Evolutionary conservation across 2,888 invertebrate species (phyloP).

Genomic region (Xanthorhoe designata): DNA sequence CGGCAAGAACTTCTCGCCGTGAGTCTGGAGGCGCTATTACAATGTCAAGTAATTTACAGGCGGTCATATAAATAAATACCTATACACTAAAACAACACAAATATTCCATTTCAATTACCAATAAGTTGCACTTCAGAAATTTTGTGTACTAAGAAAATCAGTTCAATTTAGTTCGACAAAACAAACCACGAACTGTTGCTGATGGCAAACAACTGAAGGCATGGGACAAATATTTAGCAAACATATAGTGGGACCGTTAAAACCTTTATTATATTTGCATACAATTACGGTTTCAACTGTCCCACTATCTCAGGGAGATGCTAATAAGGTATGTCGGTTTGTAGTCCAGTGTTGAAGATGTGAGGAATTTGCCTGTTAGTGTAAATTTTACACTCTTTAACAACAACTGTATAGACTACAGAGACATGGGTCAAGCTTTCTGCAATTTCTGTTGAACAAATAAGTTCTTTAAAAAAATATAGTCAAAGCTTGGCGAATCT

Average conservation of each 20-base stretch:
- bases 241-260: no score
- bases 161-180: slow-evolving; percentile 16
- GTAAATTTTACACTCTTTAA: not conserved
- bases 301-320: slow-evolving; percentile 33
- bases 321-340: slow-evolving; percentile 36
- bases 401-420: not conserved
- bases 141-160: not conserved
- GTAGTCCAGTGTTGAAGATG: slow-evolving; percentile 4
- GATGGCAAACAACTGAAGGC: slow-evolving; percentile 37
- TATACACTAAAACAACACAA: not conserved
- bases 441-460: no score
- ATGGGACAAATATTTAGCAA: slow-evolving; percentile 41
- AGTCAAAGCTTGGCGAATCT: no score
- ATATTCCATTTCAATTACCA: not conserved
- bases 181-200: slow-evolving; percentile 34
- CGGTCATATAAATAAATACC: no score
- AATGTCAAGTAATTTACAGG: no score
- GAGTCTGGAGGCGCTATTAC: no score
- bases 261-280: slow-evolving; percentile 30
- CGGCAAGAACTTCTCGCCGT: no score
- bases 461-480: no score
- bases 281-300: slow-evolving; percentile 29
- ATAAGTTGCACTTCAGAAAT: slow-evolving; percentile 2
- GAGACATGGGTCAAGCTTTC: not conserved
- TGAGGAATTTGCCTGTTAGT: no score